phyloP scores from a whole-genome alignment of 2,888 invertebrate species.

The Artemia sinica region DNA sequence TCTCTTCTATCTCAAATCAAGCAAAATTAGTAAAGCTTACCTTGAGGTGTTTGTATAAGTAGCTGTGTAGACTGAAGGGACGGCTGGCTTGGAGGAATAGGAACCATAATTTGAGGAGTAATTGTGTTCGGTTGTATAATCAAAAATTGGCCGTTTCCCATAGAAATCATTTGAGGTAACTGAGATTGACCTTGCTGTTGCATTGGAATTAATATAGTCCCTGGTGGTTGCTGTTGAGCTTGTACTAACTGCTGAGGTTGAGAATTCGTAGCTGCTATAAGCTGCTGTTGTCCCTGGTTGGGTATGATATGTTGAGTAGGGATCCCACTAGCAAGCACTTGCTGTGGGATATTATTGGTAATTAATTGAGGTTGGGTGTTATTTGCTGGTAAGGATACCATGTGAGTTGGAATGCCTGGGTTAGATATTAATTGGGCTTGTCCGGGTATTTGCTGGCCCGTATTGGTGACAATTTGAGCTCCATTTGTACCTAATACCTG shows the following conservation, averaged over 20 bases:
- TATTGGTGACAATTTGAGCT: background rate
- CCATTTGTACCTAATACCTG: background rate
- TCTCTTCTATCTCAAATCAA: background rate
- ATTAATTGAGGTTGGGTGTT: background rate
- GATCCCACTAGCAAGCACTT: background rate
- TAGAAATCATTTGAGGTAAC: constrained; percentile 10
- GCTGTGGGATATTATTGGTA: background rate
- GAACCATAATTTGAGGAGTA: background rate
- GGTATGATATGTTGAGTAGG: background rate
- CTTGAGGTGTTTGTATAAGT: background rate
- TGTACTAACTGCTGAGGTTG: background rate
- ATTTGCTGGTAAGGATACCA: background rate
- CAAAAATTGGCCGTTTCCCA: background rate
- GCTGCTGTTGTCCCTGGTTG: background rate
- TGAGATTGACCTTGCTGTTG: background rate
- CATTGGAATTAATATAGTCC: background rate
- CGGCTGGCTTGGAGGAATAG: background rate
- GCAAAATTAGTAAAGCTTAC: background rate
- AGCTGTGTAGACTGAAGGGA: constrained; percentile 3
- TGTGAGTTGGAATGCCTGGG: background rate
- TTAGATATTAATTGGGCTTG: background rate
- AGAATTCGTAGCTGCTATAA: background rate
- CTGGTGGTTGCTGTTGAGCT: background rate
- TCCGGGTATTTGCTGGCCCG: background rate
- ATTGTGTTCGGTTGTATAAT: background rate